Evolutionary conservation across 2,888 invertebrate genomes (phyloP).

Genomic region (Branchellion lobata): DNA sequence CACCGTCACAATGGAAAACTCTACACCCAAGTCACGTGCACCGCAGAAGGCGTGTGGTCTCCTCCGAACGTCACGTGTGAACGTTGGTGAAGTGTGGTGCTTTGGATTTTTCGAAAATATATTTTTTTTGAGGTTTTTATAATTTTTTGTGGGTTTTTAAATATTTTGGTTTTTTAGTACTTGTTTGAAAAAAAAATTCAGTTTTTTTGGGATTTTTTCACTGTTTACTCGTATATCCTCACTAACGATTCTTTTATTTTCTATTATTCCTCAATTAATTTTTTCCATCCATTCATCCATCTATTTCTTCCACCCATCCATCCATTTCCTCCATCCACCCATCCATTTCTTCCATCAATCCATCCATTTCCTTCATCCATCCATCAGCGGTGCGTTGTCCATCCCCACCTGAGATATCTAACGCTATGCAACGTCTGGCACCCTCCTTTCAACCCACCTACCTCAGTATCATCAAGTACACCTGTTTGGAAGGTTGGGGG

Average conservation of each 20-base stretch:
- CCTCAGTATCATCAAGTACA: conserved; percentile 26
- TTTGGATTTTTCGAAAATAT: background rate
- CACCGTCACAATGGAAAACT: background rate
- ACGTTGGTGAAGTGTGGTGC: background rate
- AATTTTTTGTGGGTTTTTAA: background rate
- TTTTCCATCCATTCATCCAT: too few species aligned
- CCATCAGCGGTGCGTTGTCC: background rate
- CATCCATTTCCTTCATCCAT: background rate
- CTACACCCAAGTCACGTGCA: background rate
- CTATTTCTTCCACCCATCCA: conserved; percentile 3
- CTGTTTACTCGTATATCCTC: too few species aligned
- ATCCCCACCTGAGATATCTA: conserved; percentile 11
- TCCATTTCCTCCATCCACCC: background rate
- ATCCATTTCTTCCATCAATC: too few species aligned
- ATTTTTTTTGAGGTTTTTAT: background rate
- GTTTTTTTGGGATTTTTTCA: too few species aligned
- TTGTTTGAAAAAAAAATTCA: too few species aligned
- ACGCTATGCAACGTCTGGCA: background rate
- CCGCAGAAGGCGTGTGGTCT: background rate
- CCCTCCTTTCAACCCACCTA: conserved; percentile 12
- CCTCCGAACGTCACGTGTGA: conserved; percentile 24
- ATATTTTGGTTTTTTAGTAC: background rate
- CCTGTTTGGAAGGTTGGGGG: conserved; percentile 4
- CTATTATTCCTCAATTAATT: background rate
- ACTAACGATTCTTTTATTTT: background rate